Conservation (phyloP, 2,888 invertebrate genomes). For the Tiphia femorata region DNA sequence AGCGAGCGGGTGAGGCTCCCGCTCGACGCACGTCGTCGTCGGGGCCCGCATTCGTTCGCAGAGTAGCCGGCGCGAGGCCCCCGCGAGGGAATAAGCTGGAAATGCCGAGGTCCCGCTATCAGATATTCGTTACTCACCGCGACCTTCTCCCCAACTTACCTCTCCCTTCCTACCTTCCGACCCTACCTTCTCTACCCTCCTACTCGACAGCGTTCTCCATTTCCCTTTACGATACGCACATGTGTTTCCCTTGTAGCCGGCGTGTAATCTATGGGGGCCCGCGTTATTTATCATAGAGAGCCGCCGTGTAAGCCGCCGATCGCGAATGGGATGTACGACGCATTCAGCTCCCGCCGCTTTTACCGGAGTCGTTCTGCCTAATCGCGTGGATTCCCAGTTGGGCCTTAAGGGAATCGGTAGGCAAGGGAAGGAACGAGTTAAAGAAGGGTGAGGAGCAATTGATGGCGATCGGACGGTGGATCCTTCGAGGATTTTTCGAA, state of each 20-base stretch:
- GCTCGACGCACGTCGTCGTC: conserved; percentile 39
- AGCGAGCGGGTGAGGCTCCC: conserved; percentile 51
- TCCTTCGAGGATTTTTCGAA: too few species aligned
- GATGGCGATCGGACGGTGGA: too few species aligned
- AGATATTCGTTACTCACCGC: conserved; percentile 57
- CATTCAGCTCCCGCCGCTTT: conserved; percentile 35
- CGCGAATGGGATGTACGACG: conserved; percentile 40
- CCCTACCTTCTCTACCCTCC: background rate
- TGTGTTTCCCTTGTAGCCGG: conserved; percentile 45
- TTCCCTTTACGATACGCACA: conserved; percentile 41
- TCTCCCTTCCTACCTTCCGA: background rate
- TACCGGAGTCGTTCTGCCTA: conserved; percentile 29
- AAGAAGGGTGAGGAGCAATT: too few species aligned
- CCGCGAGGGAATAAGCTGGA: conserved; percentile 49
- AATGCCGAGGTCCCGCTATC: conserved; percentile 53
- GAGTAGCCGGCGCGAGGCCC: too few species aligned
- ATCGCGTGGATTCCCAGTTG: conserved; percentile 48
- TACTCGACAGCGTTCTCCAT: conserved; percentile 25
- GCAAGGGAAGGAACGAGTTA: too few species aligned
- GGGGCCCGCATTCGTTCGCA: conserved; percentile 52
- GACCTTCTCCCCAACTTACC: background rate
- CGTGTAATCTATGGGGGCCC: conserved; percentile 47
- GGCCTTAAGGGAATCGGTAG: too few species aligned
- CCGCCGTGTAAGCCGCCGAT: conserved; percentile 44
- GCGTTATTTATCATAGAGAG: conserved; percentile 49